These are phyloP conservation scores for Holcopasites calliopsidis DNA, from an alignment of 1,140 invertebrate genomes.

Conservation along the genomic window DNA sequence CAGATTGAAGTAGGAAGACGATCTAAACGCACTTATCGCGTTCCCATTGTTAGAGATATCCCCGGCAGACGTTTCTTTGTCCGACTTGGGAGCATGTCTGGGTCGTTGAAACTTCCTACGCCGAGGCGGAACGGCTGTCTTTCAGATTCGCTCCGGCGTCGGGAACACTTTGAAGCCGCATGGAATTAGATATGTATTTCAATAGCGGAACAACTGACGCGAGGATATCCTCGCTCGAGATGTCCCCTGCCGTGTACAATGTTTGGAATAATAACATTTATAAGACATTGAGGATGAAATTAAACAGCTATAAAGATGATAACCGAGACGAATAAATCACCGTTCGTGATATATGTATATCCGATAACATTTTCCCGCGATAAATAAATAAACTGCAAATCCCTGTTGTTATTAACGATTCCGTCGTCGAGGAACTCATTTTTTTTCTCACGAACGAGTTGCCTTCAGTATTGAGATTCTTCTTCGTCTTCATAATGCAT, in stretches of 20 bases:
- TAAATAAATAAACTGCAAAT: too few species aligned
- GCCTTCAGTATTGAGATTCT: too few species aligned
- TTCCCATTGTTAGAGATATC: conserved; percentile 6
- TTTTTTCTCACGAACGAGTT: conserved; percentile 1
- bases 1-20: background rate
- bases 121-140: background rate
- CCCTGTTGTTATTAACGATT: conserved; percentile 54
- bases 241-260: too few species aligned
- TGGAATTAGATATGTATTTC: conserved; percentile 22
- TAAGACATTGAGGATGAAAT: too few species aligned
- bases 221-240: too few species aligned
- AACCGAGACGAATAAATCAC: too few species aligned
- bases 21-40: background rate
- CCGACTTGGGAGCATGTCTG: background rate
- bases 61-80: background rate
- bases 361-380: too few species aligned
- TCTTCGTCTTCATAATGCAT: too few species aligned
- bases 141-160: conserved; percentile 1
- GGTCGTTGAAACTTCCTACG: conserved; percentile 30
- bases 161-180: background rate
- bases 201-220: background rate
- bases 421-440: background rate
- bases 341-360: too few species aligned
- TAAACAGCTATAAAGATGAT: too few species aligned
- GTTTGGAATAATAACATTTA: too few species aligned